Percentiles rank a stretch among this genome's conserved stretches.
These are phyloP conservation scores for Ataeniobius toweri DNA, from an alignment of 2,797 vertebrate species.

Conservation along the genomic window DNA sequence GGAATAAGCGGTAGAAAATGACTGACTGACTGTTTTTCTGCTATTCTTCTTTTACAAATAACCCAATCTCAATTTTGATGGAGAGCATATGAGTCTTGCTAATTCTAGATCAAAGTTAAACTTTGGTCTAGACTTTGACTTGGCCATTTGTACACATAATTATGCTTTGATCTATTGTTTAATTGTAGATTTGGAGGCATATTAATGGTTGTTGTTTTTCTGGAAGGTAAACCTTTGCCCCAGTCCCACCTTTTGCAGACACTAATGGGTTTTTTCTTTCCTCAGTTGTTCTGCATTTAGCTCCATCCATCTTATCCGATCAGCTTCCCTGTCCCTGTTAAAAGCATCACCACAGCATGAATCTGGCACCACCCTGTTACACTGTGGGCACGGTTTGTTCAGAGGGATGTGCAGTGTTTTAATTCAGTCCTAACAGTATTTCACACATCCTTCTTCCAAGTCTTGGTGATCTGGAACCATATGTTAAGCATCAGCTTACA, in stretches of 20 bases:
- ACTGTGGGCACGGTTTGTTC: background rate
- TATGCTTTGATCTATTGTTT: background rate
- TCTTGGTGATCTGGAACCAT: background rate
- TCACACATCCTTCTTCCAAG: background rate
- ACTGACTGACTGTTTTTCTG: no score
- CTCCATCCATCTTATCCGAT: background rate
- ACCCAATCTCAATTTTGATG: no score
- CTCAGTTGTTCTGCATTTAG: background rate
- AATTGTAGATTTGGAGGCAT: background rate
- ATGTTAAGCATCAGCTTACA: background rate
- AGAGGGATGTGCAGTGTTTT: background rate
- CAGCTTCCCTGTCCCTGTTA: background rate
- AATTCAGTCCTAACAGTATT: background rate
- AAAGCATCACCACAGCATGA: background rate
- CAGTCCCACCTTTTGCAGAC: background rate
- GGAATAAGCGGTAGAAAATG: no score
- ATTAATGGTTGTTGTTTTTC: background rate
- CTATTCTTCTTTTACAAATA: no score
- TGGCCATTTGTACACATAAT: background rate
- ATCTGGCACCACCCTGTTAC: background rate
- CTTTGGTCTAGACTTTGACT: background rate
- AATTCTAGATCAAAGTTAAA: no score
- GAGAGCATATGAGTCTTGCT: no score
- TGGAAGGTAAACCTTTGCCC: background rate
- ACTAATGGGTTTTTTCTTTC: background rate